phyloP scores from a whole-genome alignment of 2,113 vertebrate species.

The Clarias gariepinus region DNA sequence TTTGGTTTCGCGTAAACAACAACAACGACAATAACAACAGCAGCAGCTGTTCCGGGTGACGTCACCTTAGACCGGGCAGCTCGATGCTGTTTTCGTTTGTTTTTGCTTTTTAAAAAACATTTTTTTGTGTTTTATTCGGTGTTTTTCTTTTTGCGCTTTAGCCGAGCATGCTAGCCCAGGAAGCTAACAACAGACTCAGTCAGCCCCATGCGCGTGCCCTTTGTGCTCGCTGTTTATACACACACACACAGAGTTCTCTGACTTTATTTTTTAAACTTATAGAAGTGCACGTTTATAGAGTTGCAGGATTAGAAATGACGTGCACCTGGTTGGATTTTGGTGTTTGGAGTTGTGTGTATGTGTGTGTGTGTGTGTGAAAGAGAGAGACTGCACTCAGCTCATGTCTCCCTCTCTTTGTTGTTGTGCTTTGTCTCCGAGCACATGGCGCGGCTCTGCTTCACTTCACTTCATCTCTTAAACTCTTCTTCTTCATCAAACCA shows the following conservation, averaged over 20 bases:
- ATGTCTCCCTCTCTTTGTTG: constrained; percentile 76
- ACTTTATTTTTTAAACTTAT: too few relatives aligned
- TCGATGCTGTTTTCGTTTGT: not conserved
- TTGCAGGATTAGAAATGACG: too few relatives aligned
- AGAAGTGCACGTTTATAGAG: not conserved
- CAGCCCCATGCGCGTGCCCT: not conserved
- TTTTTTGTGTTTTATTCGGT: not conserved
- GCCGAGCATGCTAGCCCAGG: not conserved
- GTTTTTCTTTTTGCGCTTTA: too few relatives aligned
- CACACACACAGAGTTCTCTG: not conserved
- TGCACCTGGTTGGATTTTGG: not conserved
- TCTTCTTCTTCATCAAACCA: too few relatives aligned
- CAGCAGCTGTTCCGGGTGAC: not conserved
- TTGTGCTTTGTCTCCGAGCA: constrained; percentile 88
- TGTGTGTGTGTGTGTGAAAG: not conserved
- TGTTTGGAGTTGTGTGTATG: not conserved
- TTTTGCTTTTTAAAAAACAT: too few relatives aligned
- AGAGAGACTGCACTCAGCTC: not conserved
- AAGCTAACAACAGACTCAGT: constrained; percentile 15
- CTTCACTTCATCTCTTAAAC: not conserved
- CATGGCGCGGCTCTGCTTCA: constrained; percentile 72
- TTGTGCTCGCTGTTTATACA: not conserved
- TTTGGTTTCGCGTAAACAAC: constrained; percentile 18
- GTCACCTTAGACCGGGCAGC: not conserved
- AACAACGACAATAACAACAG: not conserved